Base-by-base conservation (phyloP, 2,888 invertebrate genomes). In the Neoscelio sp. region DNA sequence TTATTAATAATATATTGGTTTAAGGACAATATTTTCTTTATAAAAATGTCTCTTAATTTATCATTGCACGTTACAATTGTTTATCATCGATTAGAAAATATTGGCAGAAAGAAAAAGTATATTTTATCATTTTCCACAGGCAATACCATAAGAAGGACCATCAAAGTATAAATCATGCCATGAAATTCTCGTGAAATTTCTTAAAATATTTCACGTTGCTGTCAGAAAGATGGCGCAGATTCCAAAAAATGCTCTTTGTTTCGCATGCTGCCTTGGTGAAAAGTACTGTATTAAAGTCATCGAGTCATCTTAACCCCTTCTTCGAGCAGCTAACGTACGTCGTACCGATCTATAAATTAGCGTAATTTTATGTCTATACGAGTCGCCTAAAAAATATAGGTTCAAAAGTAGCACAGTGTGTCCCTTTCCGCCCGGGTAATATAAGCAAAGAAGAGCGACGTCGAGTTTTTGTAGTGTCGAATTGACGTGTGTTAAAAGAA, bases 261-360 rank as follows among this genome's bases (percentile, higher is more conserved):
- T 3, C 10, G 44, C 7, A 62, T 76, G 75, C 23, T 76, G 2
- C 6, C 20, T 48, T 62, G 68, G 30, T 68, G 7, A n/a, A 62
- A 76, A 68, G 75, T 76, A 76, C 62, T 68, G 75, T 48, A 68
- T 68, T 68, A 76, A 76, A 76, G 75, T 76, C 75, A 76, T 76
- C 75, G 75, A 76, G 48, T 76, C 75, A 76, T 76, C 68, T 76
- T 76, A 68, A 76, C 68, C 75, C 75, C 46, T 68, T 76, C 35
- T 52, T 76, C 54, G 30, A 12, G 17, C 40, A 48, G 68, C 40
- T 74, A 54, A 68, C 54, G 75, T 62, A 68, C 54, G 48, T 46
- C 68, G 38, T 13, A 40, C 40, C 46, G 42, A 75, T 75, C 60
- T 75, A 75, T 68, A 62, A 60, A 68, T 75, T 75, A 75, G 65